phyloP scores from a whole-genome alignment of 2,797 vertebrate species.

The Heliangelus exortis region DNA sequence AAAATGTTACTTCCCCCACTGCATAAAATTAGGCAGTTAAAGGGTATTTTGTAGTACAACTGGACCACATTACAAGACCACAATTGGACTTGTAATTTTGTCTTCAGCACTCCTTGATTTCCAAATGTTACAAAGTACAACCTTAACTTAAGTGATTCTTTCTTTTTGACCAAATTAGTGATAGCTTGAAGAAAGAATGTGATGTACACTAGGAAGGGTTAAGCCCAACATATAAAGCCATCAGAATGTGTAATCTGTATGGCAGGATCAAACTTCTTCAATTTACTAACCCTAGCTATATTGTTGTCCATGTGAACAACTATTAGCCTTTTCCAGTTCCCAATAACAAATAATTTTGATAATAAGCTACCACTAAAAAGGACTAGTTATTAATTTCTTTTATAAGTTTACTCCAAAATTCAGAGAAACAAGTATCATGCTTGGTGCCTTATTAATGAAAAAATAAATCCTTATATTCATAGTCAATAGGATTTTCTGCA shows the following conservation, averaged over 20 bases:
- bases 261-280: neutral
- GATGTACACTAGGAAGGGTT: neutral
- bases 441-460: neutral
- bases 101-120: neutral
- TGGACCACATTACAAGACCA: neutral
- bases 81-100: neutral
- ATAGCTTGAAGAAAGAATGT: neutral
- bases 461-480: constrained; percentile 19
- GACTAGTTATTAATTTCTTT: neutral
- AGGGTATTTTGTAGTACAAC: neutral
- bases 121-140: neutral
- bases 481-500: neutral
- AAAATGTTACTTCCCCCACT: neutral
- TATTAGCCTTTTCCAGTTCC: neutral
- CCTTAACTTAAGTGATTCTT: neutral
- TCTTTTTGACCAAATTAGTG: neutral
- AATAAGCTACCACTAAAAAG: neutral
- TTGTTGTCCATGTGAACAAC: neutral
- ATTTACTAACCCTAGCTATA: neutral
- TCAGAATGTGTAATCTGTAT: neutral
- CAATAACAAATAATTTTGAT: neutral
- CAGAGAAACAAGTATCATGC: neutral
- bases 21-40: neutral
- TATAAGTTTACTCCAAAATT: neutral
- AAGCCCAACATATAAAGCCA: neutral